phyloP scores from a whole-genome alignment of 2,888 invertebrate species.

The Diplolepis rosae region DNA sequence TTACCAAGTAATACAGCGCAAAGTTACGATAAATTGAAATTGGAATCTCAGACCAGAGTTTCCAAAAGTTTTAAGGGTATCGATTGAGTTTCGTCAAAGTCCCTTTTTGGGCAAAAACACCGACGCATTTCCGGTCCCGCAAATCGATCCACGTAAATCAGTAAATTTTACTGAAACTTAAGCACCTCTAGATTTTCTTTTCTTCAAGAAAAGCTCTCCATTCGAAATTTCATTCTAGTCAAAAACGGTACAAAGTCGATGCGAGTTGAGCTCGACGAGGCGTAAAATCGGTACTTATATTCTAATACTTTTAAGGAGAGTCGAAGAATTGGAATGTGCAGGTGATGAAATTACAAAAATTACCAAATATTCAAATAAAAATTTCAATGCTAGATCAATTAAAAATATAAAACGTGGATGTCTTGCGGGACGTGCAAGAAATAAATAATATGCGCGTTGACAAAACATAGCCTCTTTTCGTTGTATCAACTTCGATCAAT shows the following conservation, averaged over 20 bases:
- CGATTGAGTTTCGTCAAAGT: slow-evolving; percentile 72
- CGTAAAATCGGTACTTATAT: slow-evolving; percentile 70
- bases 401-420: slow-evolving; percentile 41
- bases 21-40: slow-evolving; percentile 67
- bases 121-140: slow-evolving; percentile 71
- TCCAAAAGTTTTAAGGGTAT: slow-evolving; percentile 64
- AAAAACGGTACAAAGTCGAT: slow-evolving; percentile 71
- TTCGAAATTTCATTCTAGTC: slow-evolving; percentile 73
- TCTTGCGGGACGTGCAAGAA: slow-evolving; percentile 43
- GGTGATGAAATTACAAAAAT: slow-evolving; percentile 26
- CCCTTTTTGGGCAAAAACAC: slow-evolving; percentile 73
- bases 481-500: slow-evolving; percentile 66
- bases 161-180: slow-evolving; percentile 18
- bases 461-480: slow-evolving; percentile 73
- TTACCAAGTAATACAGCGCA: slow-evolving; percentile 71
- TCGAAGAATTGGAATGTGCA: slow-evolving; percentile 30
- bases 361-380: slow-evolving; percentile 40
- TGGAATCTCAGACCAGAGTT: slow-evolving; percentile 45
- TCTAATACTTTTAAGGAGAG: slow-evolving; percentile 41
- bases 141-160: slow-evolving; percentile 45
- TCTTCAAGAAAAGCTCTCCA: slow-evolving; percentile 41
- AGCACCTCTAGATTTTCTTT: slow-evolving; percentile 10
- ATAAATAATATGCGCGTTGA: slow-evolving; percentile 68
- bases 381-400: slow-evolving; percentile 36
- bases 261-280: slow-evolving; percentile 53